These are phyloP conservation scores for Bolborhynchus lineola DNA, from an alignment of 2,113 vertebrate species.

Conservation along the genomic window DNA sequence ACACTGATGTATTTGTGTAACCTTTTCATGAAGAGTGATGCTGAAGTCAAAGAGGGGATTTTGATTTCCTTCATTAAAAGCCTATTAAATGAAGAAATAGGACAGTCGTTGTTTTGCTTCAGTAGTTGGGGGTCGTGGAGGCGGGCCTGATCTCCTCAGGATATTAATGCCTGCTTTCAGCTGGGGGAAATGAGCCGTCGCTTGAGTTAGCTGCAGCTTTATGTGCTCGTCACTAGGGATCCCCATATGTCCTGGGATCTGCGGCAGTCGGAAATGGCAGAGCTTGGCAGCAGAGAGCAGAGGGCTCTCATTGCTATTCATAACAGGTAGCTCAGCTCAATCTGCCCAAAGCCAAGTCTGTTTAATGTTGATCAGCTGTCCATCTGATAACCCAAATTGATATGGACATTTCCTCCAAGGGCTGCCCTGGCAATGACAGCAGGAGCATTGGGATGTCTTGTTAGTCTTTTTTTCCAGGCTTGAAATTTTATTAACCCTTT, in stretches of 20 bases:
- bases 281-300: slow-evolving; percentile 56
- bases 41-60: slow-evolving; percentile 60
- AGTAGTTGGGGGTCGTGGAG: slow-evolving; percentile 72
- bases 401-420: slow-evolving; percentile 71
- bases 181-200: slow-evolving; percentile 77
- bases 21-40: slow-evolving; percentile 60
- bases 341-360: slow-evolving; percentile 79
- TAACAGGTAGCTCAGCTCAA: slow-evolving; percentile 69
- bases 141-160: slow-evolving; percentile 73
- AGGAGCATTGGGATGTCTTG: slow-evolving; percentile 67
- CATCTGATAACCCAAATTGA: slow-evolving; percentile 76
- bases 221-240: slow-evolving; percentile 79
- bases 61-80: slow-evolving; percentile 79
- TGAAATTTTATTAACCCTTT: slow-evolving; percentile 72
- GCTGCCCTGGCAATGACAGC: slow-evolving; percentile 73
- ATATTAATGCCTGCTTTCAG: slow-evolving; percentile 84
- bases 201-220: slow-evolving; percentile 75
- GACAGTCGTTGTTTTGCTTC: slow-evolving; percentile 73
- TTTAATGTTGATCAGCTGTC: slow-evolving; percentile 82
- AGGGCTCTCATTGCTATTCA: slow-evolving; percentile 80
- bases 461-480: slow-evolving; percentile 62
- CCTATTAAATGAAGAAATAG: slow-evolving; percentile 79
- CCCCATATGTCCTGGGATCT: slow-evolving; percentile 79
- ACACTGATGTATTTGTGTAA: slow-evolving; percentile 71
- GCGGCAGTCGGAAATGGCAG: slow-evolving; percentile 64